These are phyloP conservation scores for Drosophila sp. DNA, from an alignment of 1,140 invertebrate species.

Conservation along the genomic window DNA sequence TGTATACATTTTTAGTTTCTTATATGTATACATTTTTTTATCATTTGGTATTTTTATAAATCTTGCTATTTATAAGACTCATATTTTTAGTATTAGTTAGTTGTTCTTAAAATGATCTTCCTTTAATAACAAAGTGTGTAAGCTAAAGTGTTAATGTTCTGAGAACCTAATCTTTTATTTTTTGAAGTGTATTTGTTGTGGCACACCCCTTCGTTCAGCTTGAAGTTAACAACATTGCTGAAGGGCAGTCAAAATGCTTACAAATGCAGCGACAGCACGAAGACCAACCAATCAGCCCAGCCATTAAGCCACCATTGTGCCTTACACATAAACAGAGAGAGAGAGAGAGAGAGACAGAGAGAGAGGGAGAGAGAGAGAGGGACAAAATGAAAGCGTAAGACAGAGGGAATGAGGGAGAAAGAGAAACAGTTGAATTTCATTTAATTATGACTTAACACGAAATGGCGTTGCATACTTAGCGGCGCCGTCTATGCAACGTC, in stretches of 20 bases:
- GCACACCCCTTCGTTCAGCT: constrained; percentile 23
- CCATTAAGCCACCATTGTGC: too few relatives aligned
- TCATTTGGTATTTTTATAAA: too few relatives aligned
- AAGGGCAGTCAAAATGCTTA: constrained; percentile 47
- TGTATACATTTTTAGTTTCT: too few relatives aligned
- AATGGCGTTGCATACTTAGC: constrained; percentile 66
- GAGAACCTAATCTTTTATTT: too few relatives aligned
- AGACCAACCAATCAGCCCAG: constrained; percentile 13
- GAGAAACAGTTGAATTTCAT: constrained; percentile 65
- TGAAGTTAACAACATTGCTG: constrained; percentile 41
- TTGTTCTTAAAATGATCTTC: too few relatives aligned
- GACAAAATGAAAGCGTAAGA: too few relatives aligned
- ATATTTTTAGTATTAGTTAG: too few relatives aligned
- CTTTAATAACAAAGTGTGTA: too few relatives aligned
- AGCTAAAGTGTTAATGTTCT: too few relatives aligned
- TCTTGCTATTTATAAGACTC: too few relatives aligned
- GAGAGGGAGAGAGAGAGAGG: background rate
- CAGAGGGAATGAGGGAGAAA: background rate
- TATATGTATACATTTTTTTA: too few relatives aligned
- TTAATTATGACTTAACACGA: constrained; percentile 80
- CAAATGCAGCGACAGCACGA: constrained; percentile 49
- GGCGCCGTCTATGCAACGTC: constrained; percentile 65
- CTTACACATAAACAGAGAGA: too few relatives aligned
- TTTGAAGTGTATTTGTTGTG: constrained; percentile 14
- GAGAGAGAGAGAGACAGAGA: background rate